Percentiles rank a stretch among this genome's conserved stretches.
These are phyloP conservation scores for Mormoops blainvillei DNA, from an alignment of 2,113 vertebrate species.

Conservation along the genomic window DNA sequence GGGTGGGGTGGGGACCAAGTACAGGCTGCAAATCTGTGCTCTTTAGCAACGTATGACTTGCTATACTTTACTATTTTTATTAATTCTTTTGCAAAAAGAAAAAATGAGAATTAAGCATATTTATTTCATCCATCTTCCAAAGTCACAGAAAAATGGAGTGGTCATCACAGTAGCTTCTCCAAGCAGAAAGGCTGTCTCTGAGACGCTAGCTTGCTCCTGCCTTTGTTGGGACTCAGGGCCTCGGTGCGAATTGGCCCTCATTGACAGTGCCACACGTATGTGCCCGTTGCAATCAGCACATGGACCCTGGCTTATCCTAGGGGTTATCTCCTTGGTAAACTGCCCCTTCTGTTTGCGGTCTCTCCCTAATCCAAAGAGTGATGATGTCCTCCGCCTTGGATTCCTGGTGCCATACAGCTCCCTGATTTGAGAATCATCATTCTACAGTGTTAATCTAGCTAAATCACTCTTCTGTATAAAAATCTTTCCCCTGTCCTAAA, in stretches of 20 bases:
- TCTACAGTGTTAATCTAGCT: not conserved
- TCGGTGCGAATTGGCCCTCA: not conserved
- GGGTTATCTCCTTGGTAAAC: not conserved
- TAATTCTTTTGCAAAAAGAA: not conserved
- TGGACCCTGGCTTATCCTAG: not conserved
- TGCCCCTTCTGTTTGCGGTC: too few relatives aligned
- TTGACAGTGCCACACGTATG: fast-evolving
- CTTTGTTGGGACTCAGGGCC: not conserved
- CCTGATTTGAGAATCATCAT: not conserved
- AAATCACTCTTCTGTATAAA: not conserved
- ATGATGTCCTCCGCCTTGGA: not conserved
- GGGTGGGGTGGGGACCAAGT: not conserved
- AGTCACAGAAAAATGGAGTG: not conserved
- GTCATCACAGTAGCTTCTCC: not conserved
- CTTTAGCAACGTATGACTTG: not conserved
- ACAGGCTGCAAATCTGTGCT: not conserved
- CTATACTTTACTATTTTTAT: not conserved
- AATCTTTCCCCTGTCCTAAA: not conserved
- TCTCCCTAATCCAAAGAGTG: too few relatives aligned
- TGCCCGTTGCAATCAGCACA: not conserved
- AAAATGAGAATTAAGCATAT: not conserved
- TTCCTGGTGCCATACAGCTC: not conserved
- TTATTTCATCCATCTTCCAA: not conserved
- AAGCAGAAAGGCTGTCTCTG: not conserved
- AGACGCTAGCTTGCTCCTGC: not conserved